Percentiles rank a stretch among this genome's conserved stretches.
Evolutionary conservation across 2,797 vertebrate species (phyloP).

Genomic region (Sebastes dallii): DNA sequence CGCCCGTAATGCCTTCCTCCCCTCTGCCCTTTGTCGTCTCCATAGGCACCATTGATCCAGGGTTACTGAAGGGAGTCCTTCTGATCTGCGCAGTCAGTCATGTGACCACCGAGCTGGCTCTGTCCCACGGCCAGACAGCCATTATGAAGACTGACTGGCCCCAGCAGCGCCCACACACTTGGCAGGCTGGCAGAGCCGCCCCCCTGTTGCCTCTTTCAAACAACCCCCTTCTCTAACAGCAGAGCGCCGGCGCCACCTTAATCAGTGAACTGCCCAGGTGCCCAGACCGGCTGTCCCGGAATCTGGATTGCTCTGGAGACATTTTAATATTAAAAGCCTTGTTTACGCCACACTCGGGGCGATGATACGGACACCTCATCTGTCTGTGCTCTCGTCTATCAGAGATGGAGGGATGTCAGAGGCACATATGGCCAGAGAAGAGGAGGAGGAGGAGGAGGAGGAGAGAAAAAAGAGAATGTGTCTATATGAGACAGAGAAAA

Average conservation of each 20-base stretch:
- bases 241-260: slow-evolving; percentile 65
- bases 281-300: slow-evolving; percentile 33
- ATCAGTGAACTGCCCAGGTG: slow-evolving; percentile 67
- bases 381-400: slow-evolving; percentile 4
- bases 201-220: slow-evolving; percentile 65
- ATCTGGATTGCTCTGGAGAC: slow-evolving; percentile 38
- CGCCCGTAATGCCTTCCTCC: neutral
- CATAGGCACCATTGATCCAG: slow-evolving; percentile 36
- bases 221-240: slow-evolving; percentile 39
- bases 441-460: slow-evolving; percentile 8
- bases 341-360: slow-evolving; percentile 25
- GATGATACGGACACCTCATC: slow-evolving; percentile 11
- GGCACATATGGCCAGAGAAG: slow-evolving; percentile 42
- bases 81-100: slow-evolving; percentile 54
- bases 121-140: slow-evolving; percentile 59
- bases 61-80: slow-evolving; percentile 35
- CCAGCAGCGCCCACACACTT: slow-evolving; percentile 71
- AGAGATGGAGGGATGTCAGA: slow-evolving; percentile 40
- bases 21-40: slow-evolving; percentile 26
- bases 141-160: slow-evolving; percentile 75
- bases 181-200: slow-evolving; percentile 67
- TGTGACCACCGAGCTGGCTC: slow-evolving; percentile 65
- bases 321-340: slow-evolving; percentile 58
- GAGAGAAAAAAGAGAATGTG: neutral
- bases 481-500: slow-evolving; percentile 31